phyloP scores from a whole-genome alignment of 2,888 invertebrate genomes.

The Drosophila neoperkinsi region DNA sequence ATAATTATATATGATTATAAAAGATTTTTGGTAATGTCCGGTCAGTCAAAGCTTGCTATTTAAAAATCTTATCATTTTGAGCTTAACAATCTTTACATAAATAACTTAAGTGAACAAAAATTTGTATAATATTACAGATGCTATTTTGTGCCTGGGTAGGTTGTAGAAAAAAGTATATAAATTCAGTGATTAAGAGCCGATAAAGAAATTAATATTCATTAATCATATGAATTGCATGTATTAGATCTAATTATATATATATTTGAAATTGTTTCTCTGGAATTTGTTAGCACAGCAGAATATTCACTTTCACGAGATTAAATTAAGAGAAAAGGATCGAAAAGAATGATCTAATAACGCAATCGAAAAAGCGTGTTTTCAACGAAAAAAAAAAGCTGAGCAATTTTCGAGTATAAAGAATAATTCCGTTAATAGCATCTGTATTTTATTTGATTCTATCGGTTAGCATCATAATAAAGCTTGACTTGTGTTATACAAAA shows the following conservation, averaged over 20 bases:
- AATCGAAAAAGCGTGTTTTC: background rate
- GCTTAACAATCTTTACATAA: too few relatives aligned
- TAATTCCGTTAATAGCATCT: background rate
- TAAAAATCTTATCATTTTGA: background rate
- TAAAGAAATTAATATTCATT: background rate
- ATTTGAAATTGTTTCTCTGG: background rate
- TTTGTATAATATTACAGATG: background rate
- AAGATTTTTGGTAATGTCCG: background rate
- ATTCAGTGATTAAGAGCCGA: too few relatives aligned
- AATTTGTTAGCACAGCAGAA: background rate
- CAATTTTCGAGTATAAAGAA: background rate
- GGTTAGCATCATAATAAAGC: background rate
- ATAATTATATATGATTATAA: slow-evolving; percentile 2
- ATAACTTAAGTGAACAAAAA: background rate
- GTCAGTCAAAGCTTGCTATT: background rate
- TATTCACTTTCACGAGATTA: background rate
- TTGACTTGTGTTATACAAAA: background rate
- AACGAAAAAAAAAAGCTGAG: background rate
- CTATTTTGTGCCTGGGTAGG: background rate
- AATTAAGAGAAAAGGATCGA: background rate
- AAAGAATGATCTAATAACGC: background rate
- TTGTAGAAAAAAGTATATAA: background rate
- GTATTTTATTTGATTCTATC: background rate
- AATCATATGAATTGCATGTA: background rate
- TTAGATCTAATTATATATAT: background rate